These are phyloP conservation scores for Tyto alba DNA, from an alignment of 2,113 vertebrate genomes.

Conservation along the genomic window DNA sequence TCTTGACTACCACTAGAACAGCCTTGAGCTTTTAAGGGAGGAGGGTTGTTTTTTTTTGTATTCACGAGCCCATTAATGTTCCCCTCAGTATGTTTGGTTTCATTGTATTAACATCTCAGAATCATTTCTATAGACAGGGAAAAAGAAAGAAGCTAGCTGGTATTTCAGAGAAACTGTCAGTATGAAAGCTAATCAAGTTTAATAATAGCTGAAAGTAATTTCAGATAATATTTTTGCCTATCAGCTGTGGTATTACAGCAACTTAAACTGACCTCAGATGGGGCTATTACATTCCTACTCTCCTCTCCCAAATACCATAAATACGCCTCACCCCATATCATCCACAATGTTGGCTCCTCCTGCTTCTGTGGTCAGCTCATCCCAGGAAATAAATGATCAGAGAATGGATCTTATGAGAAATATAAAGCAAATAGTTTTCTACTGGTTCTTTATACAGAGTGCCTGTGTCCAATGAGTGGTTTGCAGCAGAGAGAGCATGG, in stretches of 20 bases:
- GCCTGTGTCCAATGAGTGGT: no score
- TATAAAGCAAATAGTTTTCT: not conserved
- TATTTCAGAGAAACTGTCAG: not conserved
- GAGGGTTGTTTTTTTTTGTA: not conserved
- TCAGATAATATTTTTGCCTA: not conserved
- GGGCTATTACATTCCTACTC: not conserved
- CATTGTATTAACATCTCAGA: not conserved
- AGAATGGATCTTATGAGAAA: not conserved
- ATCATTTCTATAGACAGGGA: not conserved
- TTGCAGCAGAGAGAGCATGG: rapidly evolving
- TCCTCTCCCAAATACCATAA: not conserved
- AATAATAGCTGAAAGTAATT: not conserved
- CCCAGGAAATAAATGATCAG: not conserved
- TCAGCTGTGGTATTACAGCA: not conserved
- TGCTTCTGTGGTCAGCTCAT: not conserved
- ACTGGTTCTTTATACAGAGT: not conserved
- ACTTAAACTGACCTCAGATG: not conserved
- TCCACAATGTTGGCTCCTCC: not conserved
- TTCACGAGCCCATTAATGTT: not conserved
- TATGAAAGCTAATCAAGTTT: not conserved
- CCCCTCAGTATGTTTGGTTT: not conserved
- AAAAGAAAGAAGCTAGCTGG: not conserved
- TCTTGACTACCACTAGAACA: not conserved
- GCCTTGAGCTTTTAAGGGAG: not conserved
- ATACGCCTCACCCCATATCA: not conserved